Evolutionary conservation across 2,888 invertebrate species (phyloP).

Genomic region (Athetis lepigone): DNA sequence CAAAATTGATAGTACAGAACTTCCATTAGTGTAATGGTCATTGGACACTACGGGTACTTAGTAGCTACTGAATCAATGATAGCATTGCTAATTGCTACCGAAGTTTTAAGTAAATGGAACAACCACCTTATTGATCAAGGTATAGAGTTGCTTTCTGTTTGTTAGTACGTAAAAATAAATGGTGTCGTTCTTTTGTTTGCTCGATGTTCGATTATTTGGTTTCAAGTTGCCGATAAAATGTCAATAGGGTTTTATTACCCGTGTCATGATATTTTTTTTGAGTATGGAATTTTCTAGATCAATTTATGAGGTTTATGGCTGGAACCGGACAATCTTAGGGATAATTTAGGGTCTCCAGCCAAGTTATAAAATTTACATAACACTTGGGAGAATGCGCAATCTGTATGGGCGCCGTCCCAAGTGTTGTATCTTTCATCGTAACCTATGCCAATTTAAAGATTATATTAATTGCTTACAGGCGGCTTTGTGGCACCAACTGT

Average conservation of each 20-base stretch:
- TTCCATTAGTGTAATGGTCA: constrained; percentile 28
- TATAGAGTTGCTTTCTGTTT: not conserved
- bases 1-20: constrained; percentile 10
- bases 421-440: too few species aligned
- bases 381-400: too few species aligned
- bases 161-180: not conserved
- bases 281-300: too few species aligned
- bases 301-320: too few species aligned
- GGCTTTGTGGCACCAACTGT: too few species aligned
- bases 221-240: not conserved
- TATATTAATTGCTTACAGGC: too few species aligned
- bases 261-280: too few species aligned
- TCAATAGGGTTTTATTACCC: not conserved
- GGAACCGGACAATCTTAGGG: too few species aligned
- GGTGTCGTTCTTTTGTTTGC: not conserved
- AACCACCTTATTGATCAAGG: not conserved
- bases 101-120: constrained; percentile 8
- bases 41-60: constrained; percentile 11
- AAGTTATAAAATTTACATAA: too few species aligned
- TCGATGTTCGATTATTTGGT: not conserved
- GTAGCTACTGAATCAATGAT: constrained; percentile 34
- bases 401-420: too few species aligned
- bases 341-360: too few species aligned
- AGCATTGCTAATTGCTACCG: constrained; percentile 21
- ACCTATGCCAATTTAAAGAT: too few species aligned